Evolutionary conservation across 2,113 vertebrate species (phyloP).

Genomic region (Alethe diademata): DNA sequence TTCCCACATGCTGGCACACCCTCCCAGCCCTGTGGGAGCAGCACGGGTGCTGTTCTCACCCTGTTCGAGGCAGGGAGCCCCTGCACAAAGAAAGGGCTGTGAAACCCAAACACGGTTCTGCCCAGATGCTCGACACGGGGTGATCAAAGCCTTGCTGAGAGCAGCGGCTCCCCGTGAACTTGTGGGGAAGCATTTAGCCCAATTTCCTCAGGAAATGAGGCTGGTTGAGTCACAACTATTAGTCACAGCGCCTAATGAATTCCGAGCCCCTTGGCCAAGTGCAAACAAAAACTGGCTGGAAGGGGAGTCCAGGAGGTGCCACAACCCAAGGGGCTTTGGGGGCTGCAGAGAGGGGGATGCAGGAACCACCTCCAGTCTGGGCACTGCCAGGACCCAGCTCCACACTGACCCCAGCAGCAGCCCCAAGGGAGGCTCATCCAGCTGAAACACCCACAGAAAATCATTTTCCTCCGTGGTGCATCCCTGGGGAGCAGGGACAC

Average conservation of each 20-base stretch:
- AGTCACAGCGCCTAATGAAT: conserved; percentile 34
- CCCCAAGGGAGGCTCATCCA: neutral
- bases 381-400: fast-evolving
- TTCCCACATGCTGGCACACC: neutral
- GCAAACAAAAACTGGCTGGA: neutral
- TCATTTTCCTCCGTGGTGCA: fast-evolving
- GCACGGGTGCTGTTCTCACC: neutral
- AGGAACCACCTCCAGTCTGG: neutral
- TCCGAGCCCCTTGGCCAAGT: conserved; percentile 6
- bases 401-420: neutral
- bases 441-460: neutral
- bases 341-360: neutral
- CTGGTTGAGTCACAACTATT: conserved; percentile 32
- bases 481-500: neutral
- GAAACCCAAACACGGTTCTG: neutral
- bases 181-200: neutral
- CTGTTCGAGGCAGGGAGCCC: neutral
- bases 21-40: neutral
- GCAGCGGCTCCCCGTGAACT: neutral
- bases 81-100: neutral
- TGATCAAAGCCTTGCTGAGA: conserved; percentile 6
- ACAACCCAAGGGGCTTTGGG: fast-evolving
- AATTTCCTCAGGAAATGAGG: conserved; percentile 57
- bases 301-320: neutral
- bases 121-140: neutral